Base-by-base conservation (phyloP, 2,113 vertebrate species). In the Dermatemys mawii region DNA sequence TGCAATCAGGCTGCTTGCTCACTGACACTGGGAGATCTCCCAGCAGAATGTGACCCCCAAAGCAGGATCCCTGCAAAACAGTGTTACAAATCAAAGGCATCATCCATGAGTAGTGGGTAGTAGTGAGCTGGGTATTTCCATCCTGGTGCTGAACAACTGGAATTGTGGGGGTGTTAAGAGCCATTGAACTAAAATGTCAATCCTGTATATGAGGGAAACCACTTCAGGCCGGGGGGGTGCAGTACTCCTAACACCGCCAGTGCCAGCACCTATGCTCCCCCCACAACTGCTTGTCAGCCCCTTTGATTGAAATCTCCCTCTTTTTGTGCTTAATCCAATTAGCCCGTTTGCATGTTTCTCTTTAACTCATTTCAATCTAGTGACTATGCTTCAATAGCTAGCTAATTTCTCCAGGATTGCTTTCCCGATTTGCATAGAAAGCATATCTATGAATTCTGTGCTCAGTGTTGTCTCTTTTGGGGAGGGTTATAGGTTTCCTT, bases 351-450 rank as follows among this genome's bases (percentile, higher is more conserved):
- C 91, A 54, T 75, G 86, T 67, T 97, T 97, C 94, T 94, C 88
- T 78, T 90, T 92, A 97, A 90, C 91, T 87, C 94, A 55, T 93
- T 96, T 83, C 94, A 84, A 93, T 94, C 92, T 89, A 94, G 94
- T 87, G 95, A 95, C 94, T 90, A 93, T 89, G 93, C 93, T 90
- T 90, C 92, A 79, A 94, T 87, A 90, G 92, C 93, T 89, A 94
- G 94, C 92, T 95, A 94, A 93, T 96, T 94, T 97, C 92, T 95
- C 85, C 51, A 55, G 87, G 94, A 90, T 81, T 63, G 76, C 86
- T 86, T 93, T 79, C 51, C 1, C 13, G 1, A 84, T 96, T 96
- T 96, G 94, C 96, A 95, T 96, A 93, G 67, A 93, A 94, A 97
- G 55, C 70, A 24, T 7, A 78, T 55, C 54, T 8, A 8, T 26